Evolutionary conservation across 2,113 vertebrate genomes (phyloP).

Genomic region (Atractosteus spatula): DNA sequence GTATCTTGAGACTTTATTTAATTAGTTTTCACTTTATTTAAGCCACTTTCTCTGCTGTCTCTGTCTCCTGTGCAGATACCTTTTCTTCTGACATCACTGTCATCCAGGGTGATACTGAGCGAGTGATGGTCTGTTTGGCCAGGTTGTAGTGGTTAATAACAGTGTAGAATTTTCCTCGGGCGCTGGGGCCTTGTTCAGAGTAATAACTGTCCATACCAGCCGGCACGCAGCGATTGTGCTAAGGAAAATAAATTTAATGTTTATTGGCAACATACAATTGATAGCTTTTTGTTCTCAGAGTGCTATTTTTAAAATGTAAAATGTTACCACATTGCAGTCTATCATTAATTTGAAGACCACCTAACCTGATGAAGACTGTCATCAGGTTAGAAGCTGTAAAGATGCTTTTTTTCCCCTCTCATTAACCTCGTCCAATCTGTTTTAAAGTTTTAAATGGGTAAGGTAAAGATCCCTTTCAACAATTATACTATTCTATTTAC

Average conservation of each 20-base stretch:
- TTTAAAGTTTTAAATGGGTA: too few species aligned
- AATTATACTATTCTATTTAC: too few species aligned
- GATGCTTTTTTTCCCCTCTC: too few species aligned
- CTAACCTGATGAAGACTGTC: too few species aligned
- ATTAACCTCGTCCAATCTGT: too few species aligned
- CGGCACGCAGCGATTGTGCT: conserved; percentile 91
- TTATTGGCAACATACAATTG: too few species aligned
- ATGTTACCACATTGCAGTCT: too few species aligned
- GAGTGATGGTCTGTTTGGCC: conserved; percentile 88
- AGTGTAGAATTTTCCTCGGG: conserved; percentile 87
- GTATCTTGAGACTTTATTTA: conserved; percentile 54
- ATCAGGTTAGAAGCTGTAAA: too few species aligned
- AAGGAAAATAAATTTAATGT: conserved; percentile 18
- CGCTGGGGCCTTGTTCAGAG: conserved; percentile 78
- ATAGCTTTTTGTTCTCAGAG: too few species aligned
- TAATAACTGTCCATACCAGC: conserved; percentile 87
- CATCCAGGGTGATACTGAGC: conserved; percentile 91
- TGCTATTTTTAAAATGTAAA: too few species aligned
- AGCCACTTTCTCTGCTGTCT: conserved; percentile 83
- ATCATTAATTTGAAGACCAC: too few species aligned
- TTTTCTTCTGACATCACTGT: conserved; percentile 92
- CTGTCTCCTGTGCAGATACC: conserved; percentile 88
- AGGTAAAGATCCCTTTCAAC: too few species aligned
- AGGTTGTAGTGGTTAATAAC: conserved; percentile 95
- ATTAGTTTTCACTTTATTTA: conserved; percentile 62